Conservation (phyloP, 2,113 vertebrate genomes). For the Saccopteryx leptura region DNA sequence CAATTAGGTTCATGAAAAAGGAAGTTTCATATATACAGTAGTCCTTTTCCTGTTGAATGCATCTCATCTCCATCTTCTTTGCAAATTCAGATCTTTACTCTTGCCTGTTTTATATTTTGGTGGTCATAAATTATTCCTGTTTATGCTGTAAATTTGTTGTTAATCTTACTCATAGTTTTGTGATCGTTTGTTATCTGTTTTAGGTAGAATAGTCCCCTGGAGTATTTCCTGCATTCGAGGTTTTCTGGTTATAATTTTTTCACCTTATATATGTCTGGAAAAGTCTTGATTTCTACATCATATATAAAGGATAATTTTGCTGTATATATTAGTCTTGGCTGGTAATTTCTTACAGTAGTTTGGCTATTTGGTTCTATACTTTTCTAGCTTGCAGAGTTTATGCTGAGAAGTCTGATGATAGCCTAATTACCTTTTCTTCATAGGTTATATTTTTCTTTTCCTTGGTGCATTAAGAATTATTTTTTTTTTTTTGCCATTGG, state of each 20-base stretch:
- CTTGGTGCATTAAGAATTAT: no score
- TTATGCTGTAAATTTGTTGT: background rate
- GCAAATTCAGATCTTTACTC: background rate
- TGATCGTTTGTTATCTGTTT: background rate
- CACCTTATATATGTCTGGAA: background rate
- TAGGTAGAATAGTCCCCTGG: background rate
- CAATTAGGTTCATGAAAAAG: background rate
- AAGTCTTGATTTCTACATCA: background rate
- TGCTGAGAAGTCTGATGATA: no score
- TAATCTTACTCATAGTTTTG: background rate
- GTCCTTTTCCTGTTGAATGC: background rate
- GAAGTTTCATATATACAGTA: background rate
- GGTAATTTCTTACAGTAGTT: background rate
- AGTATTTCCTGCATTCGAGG: background rate
- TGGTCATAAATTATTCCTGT: background rate
- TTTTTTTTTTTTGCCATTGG: no score
- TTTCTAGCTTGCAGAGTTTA: no score
- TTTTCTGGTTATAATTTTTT: background rate
- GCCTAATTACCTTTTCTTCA: no score
- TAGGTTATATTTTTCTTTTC: no score
- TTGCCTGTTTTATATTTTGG: background rate
- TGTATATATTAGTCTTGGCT: background rate
- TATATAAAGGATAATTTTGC: background rate
- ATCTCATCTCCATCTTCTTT: background rate
- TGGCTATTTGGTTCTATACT: no score